These are phyloP conservation scores for Myodes glareolus DNA, from an alignment of 2,113 vertebrate species.

Conservation along the genomic window DNA sequence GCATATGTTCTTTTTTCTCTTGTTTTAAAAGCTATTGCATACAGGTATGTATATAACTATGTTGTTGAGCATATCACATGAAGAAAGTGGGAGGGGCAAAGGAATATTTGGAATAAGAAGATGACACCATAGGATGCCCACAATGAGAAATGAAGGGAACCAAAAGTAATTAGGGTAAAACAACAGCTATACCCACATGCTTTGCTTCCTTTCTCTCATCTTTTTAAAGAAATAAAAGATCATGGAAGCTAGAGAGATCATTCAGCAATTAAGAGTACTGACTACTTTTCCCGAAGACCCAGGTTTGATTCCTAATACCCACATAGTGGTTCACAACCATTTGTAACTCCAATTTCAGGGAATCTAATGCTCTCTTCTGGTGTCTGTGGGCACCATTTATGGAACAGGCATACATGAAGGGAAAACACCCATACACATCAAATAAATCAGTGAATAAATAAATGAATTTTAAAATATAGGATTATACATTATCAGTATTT, in stretches of 20 bases:
- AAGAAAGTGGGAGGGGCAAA: not conserved
- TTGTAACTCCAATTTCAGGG: not conserved
- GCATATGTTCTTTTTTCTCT: not conserved
- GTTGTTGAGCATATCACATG: not conserved
- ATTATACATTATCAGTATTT: not conserved
- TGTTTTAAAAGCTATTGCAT: not conserved
- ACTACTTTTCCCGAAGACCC: not conserved
- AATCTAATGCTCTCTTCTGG: not conserved
- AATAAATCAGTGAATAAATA: not conserved
- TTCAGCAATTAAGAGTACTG: not conserved
- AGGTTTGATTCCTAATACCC: not conserved
- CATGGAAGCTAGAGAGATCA: not conserved
- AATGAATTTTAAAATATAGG: not conserved
- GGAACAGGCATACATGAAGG: not conserved
- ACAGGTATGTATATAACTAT: not conserved
- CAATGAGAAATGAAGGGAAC: not conserved
- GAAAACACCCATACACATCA: not conserved
- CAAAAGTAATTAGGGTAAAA: not conserved
- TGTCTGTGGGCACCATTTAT: not conserved
- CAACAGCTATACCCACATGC: not conserved
- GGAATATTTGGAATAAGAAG: constrained; percentile 1
- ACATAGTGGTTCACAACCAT: not conserved
- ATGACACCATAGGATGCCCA: not conserved
- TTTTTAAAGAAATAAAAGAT: not conserved
- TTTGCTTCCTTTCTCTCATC: not conserved